Conservation (phyloP, 2,888 invertebrate genomes). For the Xestoiulus laeticollis region DNA sequence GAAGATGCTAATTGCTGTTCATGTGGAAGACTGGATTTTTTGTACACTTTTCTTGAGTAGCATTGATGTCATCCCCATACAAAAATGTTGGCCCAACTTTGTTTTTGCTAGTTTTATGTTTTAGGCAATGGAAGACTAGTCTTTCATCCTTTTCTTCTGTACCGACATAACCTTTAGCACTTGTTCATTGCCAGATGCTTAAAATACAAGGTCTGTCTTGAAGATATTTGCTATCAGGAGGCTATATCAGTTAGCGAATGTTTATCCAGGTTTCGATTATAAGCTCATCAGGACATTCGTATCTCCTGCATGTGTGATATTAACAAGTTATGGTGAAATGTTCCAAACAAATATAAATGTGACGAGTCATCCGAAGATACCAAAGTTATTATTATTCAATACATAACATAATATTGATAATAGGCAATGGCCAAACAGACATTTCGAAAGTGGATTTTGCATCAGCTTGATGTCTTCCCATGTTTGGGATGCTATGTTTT, state of each 20-base stretch:
- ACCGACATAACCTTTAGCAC: background rate
- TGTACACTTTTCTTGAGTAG: too few species aligned
- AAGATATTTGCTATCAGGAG: background rate
- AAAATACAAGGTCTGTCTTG: background rate
- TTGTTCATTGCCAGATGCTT: background rate
- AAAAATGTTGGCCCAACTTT: too few species aligned
- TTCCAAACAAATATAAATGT: background rate
- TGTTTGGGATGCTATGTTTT: background rate
- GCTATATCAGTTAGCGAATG: background rate
- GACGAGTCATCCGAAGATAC: background rate
- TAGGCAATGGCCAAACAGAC: background rate
- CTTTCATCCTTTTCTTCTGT: background rate
- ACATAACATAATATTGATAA: background rate
- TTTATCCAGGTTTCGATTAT: background rate
- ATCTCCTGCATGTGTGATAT: background rate
- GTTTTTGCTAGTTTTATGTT: too few species aligned
- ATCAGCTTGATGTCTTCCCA: background rate
- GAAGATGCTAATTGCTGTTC: too few species aligned
- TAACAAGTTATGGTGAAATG: background rate
- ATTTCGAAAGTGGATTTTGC: background rate
- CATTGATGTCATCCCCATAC: too few species aligned
- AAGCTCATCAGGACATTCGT: background rate
- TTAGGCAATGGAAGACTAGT: too few species aligned
- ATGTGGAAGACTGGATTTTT: too few species aligned
- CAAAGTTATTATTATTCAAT: background rate